These are phyloP conservation scores for Cerastis leucographa DNA, from an alignment of 2,888 invertebrate genomes.

Conservation along the genomic window DNA sequence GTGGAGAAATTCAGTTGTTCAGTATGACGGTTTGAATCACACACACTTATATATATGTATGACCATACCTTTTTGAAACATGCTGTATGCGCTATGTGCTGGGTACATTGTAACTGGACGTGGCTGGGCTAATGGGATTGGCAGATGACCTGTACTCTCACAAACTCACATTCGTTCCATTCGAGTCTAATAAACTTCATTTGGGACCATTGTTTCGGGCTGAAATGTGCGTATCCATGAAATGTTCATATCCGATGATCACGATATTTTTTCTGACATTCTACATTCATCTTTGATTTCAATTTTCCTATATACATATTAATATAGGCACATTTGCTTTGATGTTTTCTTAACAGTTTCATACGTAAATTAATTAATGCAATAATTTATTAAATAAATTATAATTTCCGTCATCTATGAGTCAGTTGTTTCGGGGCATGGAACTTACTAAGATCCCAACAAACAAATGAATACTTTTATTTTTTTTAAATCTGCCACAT, in stretches of 20 bases:
- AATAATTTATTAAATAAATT: too few relatives aligned
- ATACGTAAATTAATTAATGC: neutral
- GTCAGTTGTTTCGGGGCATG: neutral
- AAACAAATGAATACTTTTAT: neutral
- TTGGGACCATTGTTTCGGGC: neutral
- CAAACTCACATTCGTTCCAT: constrained; percentile 4
- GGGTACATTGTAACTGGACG: constrained; percentile 28
- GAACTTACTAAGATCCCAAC: neutral
- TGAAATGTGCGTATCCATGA: neutral
- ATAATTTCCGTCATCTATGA: neutral
- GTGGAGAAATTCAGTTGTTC: neutral
- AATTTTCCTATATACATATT: neutral
- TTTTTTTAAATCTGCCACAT: too few relatives aligned
- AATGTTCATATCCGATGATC: neutral
- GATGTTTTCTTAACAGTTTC: neutral
- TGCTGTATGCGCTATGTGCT: neutral
- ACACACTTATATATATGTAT: too few relatives aligned
- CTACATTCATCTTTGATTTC: neutral
- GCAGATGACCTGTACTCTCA: constrained; percentile 26
- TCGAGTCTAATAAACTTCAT: constrained; percentile 36
- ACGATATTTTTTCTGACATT: neutral
- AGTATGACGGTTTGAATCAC: neutral
- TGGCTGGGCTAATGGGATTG: constrained; percentile 18
- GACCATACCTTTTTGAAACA: neutral
- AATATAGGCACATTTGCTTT: neutral